A percentile compares a stretch with the other conserved stretches of the same genome.
These are phyloP conservation scores for Drosophila erecta DNA, from an alignment of 1,140 invertebrate genomes.

Conservation along the genomic window DNA sequence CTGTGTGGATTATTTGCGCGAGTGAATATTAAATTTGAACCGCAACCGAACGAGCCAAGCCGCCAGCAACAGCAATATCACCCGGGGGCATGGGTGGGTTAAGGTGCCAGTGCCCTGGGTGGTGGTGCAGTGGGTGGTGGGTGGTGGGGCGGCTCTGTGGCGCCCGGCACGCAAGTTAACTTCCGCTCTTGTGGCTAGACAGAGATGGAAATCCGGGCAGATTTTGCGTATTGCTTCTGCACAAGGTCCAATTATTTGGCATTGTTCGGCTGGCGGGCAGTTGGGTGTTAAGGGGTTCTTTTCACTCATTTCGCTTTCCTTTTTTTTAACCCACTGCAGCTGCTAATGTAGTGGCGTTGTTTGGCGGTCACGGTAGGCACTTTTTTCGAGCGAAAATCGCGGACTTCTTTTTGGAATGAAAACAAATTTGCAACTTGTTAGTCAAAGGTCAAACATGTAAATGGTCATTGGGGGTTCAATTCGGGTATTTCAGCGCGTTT, in stretches of 20 bases:
- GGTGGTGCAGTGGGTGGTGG: neutral
- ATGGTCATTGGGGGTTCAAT: slow-evolving; percentile 3
- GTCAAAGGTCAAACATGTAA: slow-evolving; percentile 57
- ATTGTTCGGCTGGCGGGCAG: slow-evolving; percentile 3
- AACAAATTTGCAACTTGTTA: slow-evolving; percentile 63
- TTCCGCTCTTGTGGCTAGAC: slow-evolving; percentile 75
- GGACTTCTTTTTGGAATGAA: slow-evolving; percentile 44
- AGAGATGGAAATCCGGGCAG: slow-evolving; percentile 32
- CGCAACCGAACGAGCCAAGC: slow-evolving; percentile 76
- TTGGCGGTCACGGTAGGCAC: slow-evolving; percentile 67
- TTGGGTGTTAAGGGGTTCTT: slow-evolving; percentile 10
- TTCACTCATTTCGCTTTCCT: neutral
- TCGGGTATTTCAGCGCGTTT: slow-evolving; percentile 11
- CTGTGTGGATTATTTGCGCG: slow-evolving; percentile 79
- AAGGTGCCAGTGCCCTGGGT: slow-evolving; percentile 5
- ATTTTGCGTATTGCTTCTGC: slow-evolving; percentile 58
- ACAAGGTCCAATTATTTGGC: slow-evolving; percentile 73
- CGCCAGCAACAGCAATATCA: slow-evolving; percentile 57
- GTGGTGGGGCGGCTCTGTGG: slow-evolving; percentile 4
- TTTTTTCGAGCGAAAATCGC: slow-evolving; percentile 16
- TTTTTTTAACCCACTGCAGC: slow-evolving; percentile 36
- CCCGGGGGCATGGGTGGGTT: neutral
- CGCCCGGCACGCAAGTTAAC: slow-evolving; percentile 75
- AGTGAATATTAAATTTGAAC: slow-evolving; percentile 83
- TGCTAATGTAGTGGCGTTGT: slow-evolving; percentile 80